Base-by-base conservation (phyloP, 2,113 vertebrate species). In the Apus apus region DNA sequence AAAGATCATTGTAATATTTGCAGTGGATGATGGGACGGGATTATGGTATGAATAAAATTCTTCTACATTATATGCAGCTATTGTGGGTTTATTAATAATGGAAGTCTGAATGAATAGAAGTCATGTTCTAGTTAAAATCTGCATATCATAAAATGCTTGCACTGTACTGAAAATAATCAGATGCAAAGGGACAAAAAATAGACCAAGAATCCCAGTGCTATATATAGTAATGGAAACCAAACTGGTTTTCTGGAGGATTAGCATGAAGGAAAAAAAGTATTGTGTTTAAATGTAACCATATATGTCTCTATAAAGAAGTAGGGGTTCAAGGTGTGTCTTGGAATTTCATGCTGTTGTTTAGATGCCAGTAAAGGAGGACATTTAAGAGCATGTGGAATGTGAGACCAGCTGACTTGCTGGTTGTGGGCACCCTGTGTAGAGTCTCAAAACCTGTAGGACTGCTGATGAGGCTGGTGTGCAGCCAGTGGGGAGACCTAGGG, bases 11-110 rank as follows among this genome's bases (percentile, higher is more conserved):
- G 88, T 96, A 81, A 79, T 76, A 89, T 86, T 88, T 95, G 95
- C 91, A 87, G 87, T 92, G 92, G 92, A 76, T 71, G 62, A 79
- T 67, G 96, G 85, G 82, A 85, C 56, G 57, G 84, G 85, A 80
- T 94, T 87, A 80, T 7, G 2, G 76, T 86, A 53, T 93, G 90
- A 97, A 96, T 96, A 97, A 97, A 97, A 89, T 90, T 93, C 81
- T 94, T 97, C 92, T 93, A 93, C n/a, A 11, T 94, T 82, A 54
- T 50, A 58, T 66, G 71, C 2, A 26, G 72, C 71, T 18, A 4
- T 72, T 85, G 91, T 95, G 87, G 50, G 29, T 90, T 95, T 93
- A 40, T 90, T 96, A 48, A 68, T 88, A 87, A 58, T 67, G 92
- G 75, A 36, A 80, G 32, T 57, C 80, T 87, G 54, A 61, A 27